These are phyloP conservation scores for Callipepla californica DNA, from an alignment of 2,113 vertebrate genomes.

Conservation along the genomic window DNA sequence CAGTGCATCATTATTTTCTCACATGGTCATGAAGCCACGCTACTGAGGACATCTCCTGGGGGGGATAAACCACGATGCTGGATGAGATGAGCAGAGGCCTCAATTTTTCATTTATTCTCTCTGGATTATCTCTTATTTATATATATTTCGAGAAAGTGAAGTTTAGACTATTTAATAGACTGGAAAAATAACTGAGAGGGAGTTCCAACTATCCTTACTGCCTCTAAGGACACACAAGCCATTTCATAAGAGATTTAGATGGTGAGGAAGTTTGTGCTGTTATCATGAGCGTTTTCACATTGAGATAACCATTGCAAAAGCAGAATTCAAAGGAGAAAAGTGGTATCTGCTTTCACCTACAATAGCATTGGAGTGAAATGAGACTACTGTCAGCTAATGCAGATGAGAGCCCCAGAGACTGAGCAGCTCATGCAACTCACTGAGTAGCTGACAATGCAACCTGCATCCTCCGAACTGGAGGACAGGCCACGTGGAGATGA, in stretches of 20 bases:
- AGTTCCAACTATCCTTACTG: constrained; percentile 10
- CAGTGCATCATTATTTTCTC: neutral
- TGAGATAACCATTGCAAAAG: neutral
- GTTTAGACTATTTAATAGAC: constrained; percentile 62
- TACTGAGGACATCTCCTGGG: constrained; percentile 10
- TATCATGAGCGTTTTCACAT: neutral
- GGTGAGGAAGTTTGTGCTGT: neutral
- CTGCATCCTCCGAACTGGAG: neutral
- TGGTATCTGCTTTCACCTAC: neutral
- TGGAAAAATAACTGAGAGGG: constrained; percentile 72
- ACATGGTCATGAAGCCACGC: neutral
- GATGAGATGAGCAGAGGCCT: constrained; percentile 1
- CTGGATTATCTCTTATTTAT: constrained; percentile 19
- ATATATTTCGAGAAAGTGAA: constrained; percentile 17
- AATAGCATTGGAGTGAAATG: neutral
- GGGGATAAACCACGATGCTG: neutral
- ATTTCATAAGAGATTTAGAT: constrained; percentile 25
- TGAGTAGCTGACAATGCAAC: neutral
- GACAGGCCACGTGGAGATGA: neutral
- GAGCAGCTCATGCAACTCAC: neutral
- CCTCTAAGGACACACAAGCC: neutral
- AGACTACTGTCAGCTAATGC: neutral
- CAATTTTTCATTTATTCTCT: constrained; percentile 8
- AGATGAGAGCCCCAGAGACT: neutral
- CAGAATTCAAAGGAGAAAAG: neutral